Percentiles rank a stretch among this genome's conserved stretches.
Conservation (phyloP, 2,888 invertebrate genomes). For the Melikaiella ostensackeni region DNA sequence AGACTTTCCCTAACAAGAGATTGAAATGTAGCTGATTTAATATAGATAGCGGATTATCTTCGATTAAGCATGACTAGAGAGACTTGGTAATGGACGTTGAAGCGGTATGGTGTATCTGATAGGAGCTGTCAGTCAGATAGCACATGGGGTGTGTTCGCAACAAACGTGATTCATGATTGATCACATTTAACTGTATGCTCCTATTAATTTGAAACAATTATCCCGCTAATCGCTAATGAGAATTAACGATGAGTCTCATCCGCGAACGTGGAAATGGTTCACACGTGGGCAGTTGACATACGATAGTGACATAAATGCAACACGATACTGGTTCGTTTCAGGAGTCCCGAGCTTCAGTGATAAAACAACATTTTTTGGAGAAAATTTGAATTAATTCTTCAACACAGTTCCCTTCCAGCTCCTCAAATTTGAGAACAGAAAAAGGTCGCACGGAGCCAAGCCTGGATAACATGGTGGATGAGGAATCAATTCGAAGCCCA, state of each 20-base stretch:
- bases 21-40: background rate
- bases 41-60: background rate
- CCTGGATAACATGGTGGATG: no score
- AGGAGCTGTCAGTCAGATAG: constrained; percentile 9
- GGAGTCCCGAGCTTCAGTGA: no score
- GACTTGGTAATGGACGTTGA: constrained; percentile 21
- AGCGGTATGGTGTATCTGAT: constrained; percentile 14
- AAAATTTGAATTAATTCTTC: no score
- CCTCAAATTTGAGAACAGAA: no score
- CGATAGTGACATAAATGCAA: background rate
- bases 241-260: constrained; percentile 59
- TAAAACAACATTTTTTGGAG: no score
- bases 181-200: constrained; percentile 54
- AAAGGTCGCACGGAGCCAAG: no score
- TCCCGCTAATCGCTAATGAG: constrained; percentile 55
- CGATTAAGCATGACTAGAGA: constrained; percentile 18
- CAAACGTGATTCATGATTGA: constrained; percentile 64
- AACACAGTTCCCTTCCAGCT: no score
- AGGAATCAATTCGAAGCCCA: no score
- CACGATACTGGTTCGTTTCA: no score
- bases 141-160: constrained; percentile 17
- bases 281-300: constrained; percentile 13
- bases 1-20: no score
- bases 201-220: constrained; percentile 68
- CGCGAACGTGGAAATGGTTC: constrained; percentile 57